These are phyloP conservation scores for Heliconius hortense DNA, from an alignment of 2,888 invertebrate species.

Conservation along the genomic window DNA sequence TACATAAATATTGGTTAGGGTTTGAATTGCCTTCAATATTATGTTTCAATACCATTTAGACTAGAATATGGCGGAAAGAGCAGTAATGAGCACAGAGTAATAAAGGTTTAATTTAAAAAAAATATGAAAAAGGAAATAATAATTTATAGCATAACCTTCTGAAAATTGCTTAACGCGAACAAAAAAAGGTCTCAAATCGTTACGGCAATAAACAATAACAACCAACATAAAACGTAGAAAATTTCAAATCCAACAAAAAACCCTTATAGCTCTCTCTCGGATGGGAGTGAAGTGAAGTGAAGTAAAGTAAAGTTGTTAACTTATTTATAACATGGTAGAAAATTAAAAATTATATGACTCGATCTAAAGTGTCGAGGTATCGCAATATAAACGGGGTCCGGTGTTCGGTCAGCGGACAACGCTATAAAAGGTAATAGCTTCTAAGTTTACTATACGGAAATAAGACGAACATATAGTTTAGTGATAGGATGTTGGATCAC, in stretches of 20 bases:
- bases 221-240: slow-evolving; percentile 2
- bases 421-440: slow-evolving; percentile 41
- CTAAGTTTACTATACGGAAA: slow-evolving; percentile 39
- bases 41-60: not conserved
- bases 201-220: not conserved
- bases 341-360: slow-evolving; percentile 5
- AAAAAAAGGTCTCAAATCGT: not conserved
- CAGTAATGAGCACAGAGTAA: no score
- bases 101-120: no score
- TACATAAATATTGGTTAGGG: not conserved
- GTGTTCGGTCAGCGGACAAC: slow-evolving; percentile 33
- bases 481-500: slow-evolving; percentile 27
- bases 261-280: not conserved
- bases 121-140: not conserved
- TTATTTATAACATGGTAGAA: slow-evolving; percentile 11
- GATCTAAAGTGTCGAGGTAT: slow-evolving; percentile 15
- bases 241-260: slow-evolving; percentile 1
- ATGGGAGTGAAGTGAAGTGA: not conserved
- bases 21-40: not conserved
- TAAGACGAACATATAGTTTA: slow-evolving; percentile 32
- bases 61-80: no score
- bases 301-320: slow-evolving; percentile 4
- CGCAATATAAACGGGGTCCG: slow-evolving; percentile 23
- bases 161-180: not conserved
- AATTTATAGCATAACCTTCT: not conserved